A percentile compares a stretch with the other conserved stretches of the same genome.
Evolutionary conservation across 2,888 invertebrate genomes (phyloP).

Genomic region (Melinaea menophilus): DNA sequence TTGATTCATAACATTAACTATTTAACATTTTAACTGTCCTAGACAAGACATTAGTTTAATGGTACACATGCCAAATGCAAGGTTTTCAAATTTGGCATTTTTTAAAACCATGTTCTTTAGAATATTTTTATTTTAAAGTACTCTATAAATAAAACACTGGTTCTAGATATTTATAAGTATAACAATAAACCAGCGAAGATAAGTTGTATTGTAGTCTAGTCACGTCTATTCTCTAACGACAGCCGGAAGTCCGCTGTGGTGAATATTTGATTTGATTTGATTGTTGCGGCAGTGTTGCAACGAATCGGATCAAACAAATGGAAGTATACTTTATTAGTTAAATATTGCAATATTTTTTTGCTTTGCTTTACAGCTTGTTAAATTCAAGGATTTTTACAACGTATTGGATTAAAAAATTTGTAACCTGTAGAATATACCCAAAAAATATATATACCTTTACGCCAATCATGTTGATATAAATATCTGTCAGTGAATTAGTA

Average conservation of each 20-base stretch:
- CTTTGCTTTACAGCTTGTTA: not conserved
- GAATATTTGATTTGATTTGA: slow-evolving; percentile 26
- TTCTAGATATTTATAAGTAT: not conserved
- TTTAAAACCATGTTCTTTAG: no score
- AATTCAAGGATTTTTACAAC: not conserved
- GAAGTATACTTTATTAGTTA: not conserved
- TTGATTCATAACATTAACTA: no score
- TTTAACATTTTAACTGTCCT: no score
- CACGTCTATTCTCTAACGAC: slow-evolving; percentile 17
- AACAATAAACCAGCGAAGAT: slow-evolving; percentile 4
- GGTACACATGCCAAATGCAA: no score
- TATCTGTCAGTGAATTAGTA: no score
- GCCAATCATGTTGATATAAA: no score
- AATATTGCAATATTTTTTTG: not conserved
- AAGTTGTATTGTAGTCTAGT: slow-evolving; percentile 13
- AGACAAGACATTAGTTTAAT: no score
- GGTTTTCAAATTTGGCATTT: no score
- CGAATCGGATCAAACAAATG: not conserved
- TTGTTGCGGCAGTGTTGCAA: not conserved
- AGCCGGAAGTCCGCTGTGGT: slow-evolving; percentile 21
- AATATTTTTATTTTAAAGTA: no score
- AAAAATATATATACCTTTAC: no score
- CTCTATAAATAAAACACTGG: not conserved
- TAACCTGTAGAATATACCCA: no score
- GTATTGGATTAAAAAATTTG: no score